A percentile compares a stretch with the other conserved stretches of the same genome.
Evolutionary conservation across 2,797 vertebrate genomes (phyloP).

Genomic region (Menidia menidia): DNA sequence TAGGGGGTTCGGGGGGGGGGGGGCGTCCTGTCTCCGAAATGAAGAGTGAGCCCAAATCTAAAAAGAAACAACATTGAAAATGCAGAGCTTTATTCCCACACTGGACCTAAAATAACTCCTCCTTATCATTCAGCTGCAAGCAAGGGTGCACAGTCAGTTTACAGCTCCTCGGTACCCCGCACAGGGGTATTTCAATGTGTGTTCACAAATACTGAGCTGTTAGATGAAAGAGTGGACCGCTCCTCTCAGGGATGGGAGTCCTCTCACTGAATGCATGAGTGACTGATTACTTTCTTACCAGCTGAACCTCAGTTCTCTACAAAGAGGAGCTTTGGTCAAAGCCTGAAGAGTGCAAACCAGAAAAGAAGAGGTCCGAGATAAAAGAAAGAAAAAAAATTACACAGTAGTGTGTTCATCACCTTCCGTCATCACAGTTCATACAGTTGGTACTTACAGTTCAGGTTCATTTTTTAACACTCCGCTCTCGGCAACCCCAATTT

Average conservation of each 20-base stretch:
- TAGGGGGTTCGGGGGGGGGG: constrained; percentile 32
- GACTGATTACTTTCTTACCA: constrained; percentile 76
- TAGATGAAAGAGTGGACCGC: constrained; percentile 72
- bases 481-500: no score
- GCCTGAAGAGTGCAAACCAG: constrained; percentile 57
- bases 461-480: no score
- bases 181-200: constrained; percentile 64
- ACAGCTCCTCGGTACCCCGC: constrained; percentile 52
- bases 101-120: constrained; percentile 70
- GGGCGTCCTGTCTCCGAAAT: neutral
- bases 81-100: constrained; percentile 64
- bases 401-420: constrained; percentile 49
- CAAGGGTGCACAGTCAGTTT: constrained; percentile 59
- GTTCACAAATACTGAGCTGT: constrained; percentile 73
- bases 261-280: constrained; percentile 72
- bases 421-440: constrained; percentile 44
- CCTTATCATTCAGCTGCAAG: constrained; percentile 68
- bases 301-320: constrained; percentile 61
- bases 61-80: constrained; percentile 39
- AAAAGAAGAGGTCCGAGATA: constrained; percentile 66
- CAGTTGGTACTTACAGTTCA: no score
- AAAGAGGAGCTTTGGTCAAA: constrained; percentile 41
- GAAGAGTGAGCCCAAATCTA: constrained; percentile 47
- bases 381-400: constrained; percentile 53
- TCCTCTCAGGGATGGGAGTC: constrained; percentile 67